phyloP scores from a whole-genome alignment of 2,113 vertebrate genomes.

The Apaloderma vittatum region DNA sequence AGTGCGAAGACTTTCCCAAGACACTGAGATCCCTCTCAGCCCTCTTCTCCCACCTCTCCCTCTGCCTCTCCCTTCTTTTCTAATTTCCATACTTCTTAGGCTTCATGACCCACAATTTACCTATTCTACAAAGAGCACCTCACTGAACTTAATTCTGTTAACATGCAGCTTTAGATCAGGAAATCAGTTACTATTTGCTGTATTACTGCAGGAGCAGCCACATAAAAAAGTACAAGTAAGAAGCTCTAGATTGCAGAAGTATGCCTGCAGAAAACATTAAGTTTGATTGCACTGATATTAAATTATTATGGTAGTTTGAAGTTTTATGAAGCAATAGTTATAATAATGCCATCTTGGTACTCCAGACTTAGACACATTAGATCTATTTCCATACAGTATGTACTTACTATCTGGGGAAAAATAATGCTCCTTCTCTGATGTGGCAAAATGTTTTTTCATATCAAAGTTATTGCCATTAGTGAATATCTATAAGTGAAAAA shows the following conservation, averaged over 20 bases:
- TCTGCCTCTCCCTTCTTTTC: not conserved
- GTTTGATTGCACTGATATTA: constrained; percentile 27
- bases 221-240: constrained; percentile 47
- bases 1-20: not conserved
- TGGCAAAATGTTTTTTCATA: not conserved
- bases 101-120: constrained; percentile 80
- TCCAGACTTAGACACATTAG: not conserved
- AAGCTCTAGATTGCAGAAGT: not conserved
- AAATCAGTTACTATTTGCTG: constrained; percentile 74
- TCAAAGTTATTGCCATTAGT: not conserved
- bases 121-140: constrained; percentile 66
- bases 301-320: constrained; percentile 17
- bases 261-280: constrained; percentile 9
- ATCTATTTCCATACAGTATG: not conserved
- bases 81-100: not conserved
- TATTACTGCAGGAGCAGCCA: constrained; percentile 83
- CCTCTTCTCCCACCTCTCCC: not conserved
- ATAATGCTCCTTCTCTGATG: not conserved
- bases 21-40: not conserved
- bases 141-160: constrained; percentile 79
- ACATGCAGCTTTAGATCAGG: constrained; percentile 79
- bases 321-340: constrained; percentile 24
- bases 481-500: not conserved
- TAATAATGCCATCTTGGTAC: constrained; percentile 17
- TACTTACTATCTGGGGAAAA: not conserved